Evolutionary conservation across 2,888 invertebrate genomes (phyloP).

Genomic region (Aspidiotus destructor): DNA sequence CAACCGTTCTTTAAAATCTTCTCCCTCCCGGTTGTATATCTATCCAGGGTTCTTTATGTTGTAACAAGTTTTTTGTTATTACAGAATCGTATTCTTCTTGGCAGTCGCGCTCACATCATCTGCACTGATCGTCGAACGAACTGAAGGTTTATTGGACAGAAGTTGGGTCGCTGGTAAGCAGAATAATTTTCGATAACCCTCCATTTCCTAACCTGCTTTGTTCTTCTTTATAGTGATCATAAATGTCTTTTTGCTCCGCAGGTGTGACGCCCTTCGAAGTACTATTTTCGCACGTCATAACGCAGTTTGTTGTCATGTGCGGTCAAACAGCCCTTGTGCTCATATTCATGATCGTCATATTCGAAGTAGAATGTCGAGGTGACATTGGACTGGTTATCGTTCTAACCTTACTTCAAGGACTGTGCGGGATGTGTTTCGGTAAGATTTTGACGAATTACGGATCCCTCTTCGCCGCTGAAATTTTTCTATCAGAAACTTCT

Average conservation of each 20-base stretch:
- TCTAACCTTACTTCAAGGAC: constrained; percentile 76
- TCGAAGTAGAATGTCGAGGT: constrained; percentile 82
- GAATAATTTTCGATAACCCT: constrained; percentile 5
- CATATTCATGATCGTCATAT: constrained; percentile 82
- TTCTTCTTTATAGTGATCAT: background rate
- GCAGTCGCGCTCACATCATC: constrained; percentile 90
- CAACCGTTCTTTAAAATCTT: background rate
- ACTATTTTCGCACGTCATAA: constrained; percentile 83
- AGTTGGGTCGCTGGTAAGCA: constrained; percentile 72
- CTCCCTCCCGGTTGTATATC: too few species aligned
- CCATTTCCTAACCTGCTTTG: background rate
- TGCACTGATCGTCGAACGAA: constrained; percentile 79
- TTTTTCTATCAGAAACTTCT: too few species aligned
- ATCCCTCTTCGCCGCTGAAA: too few species aligned
- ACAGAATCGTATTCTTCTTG: constrained; percentile 89
- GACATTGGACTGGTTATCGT: constrained; percentile 74
- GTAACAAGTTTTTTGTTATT: constrained; percentile 34
- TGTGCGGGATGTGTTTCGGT: constrained; percentile 96
- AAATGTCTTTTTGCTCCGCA: constrained; percentile 37
- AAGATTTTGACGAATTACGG: constrained; percentile 37
- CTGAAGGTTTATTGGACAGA: constrained; percentile 82
- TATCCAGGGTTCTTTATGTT: too few species aligned
- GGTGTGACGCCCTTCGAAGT: constrained; percentile 87
- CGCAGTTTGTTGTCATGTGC: constrained; percentile 90
- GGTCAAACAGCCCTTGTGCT: constrained; percentile 86